These are phyloP conservation scores for Elgaria multicarinata DNA, from an alignment of 2,113 vertebrate genomes.

Conservation along the genomic window DNA sequence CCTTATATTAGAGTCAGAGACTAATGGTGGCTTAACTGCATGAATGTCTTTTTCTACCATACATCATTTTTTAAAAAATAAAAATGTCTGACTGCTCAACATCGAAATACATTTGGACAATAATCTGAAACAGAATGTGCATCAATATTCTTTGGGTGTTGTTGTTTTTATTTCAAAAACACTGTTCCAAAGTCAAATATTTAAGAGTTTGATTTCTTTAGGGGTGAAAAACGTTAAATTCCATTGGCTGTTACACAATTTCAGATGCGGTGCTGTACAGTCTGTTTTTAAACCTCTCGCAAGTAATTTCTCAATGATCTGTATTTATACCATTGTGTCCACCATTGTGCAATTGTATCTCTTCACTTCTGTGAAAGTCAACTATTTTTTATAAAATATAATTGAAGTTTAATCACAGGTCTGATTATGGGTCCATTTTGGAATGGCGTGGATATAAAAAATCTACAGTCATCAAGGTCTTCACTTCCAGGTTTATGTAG, in stretches of 20 bases:
- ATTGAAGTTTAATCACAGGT: slow-evolving; percentile 70
- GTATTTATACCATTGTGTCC: slow-evolving; percentile 84
- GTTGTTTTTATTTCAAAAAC: slow-evolving; percentile 57
- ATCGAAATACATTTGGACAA: slow-evolving; percentile 74
- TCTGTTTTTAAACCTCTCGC: slow-evolving; percentile 82
- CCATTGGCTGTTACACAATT: slow-evolving; percentile 75
- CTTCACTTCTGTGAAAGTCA: slow-evolving; percentile 85
- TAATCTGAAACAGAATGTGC: slow-evolving; percentile 61
- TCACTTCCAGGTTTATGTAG: background rate
- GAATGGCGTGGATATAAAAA: slow-evolving; percentile 44
- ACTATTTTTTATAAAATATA: slow-evolving; percentile 90
- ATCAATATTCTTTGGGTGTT: slow-evolving; percentile 53
- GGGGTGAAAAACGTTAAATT: slow-evolving; percentile 50
- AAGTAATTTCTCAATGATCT: slow-evolving; percentile 74
- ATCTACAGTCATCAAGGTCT: slow-evolving; percentile 16
- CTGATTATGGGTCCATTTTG: slow-evolving; percentile 55
- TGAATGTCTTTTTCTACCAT: slow-evolving; percentile 79
- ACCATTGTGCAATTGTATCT: slow-evolving; percentile 83
- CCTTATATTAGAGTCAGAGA: slow-evolving; percentile 81
- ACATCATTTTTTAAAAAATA: slow-evolving; percentile 55
- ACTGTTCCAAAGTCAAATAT: slow-evolving; percentile 28
- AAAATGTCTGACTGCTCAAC: slow-evolving; percentile 64
- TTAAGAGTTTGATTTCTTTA: slow-evolving; percentile 71
- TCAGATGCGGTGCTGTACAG: slow-evolving; percentile 82
- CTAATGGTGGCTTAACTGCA: slow-evolving; percentile 81